Evolutionary conservation across 2,797 vertebrate genomes (phyloP).

Genomic region (Protosalanx chinensis): DNA sequence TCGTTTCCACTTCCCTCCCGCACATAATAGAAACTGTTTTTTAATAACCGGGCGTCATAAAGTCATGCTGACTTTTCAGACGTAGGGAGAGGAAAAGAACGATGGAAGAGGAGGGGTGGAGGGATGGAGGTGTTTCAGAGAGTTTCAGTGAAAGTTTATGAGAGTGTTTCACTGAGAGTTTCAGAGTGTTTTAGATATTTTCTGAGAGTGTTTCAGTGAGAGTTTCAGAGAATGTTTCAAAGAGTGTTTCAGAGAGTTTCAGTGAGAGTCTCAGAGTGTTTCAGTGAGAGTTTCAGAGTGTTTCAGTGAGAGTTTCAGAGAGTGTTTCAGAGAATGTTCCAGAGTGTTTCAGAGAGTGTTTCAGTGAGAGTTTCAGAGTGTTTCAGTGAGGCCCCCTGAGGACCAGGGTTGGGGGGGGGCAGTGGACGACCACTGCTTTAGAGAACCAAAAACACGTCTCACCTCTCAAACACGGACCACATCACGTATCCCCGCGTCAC

Average conservation of each 20-base stretch:
- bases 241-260: background rate
- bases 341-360: slow-evolving; percentile 25
- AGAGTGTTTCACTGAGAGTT: no score
- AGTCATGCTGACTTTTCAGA: slow-evolving; percentile 78
- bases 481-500: slow-evolving; percentile 24
- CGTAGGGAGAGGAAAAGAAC: slow-evolving; percentile 69
- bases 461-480: no score
- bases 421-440: no score
- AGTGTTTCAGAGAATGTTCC: background rate
- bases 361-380: slow-evolving; percentile 21
- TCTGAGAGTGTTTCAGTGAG: no score
- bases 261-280: slow-evolving; percentile 20
- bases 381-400: slow-evolving; percentile 18
- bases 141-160: no score
- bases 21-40: slow-evolving; percentile 77
- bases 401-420: no score
- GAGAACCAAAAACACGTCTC: no score
- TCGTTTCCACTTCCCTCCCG: slow-evolving; percentile 71
- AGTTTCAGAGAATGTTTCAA: no score
- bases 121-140: background rate
- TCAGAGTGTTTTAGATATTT: no score
- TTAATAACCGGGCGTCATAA: slow-evolving; percentile 78
- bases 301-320: slow-evolving; percentile 25
- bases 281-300: slow-evolving; percentile 21
- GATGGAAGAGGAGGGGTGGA: slow-evolving; percentile 58